Evolutionary conservation across 2,113 vertebrate species (phyloP).

Genomic region (Prietella phreatophila): DNA sequence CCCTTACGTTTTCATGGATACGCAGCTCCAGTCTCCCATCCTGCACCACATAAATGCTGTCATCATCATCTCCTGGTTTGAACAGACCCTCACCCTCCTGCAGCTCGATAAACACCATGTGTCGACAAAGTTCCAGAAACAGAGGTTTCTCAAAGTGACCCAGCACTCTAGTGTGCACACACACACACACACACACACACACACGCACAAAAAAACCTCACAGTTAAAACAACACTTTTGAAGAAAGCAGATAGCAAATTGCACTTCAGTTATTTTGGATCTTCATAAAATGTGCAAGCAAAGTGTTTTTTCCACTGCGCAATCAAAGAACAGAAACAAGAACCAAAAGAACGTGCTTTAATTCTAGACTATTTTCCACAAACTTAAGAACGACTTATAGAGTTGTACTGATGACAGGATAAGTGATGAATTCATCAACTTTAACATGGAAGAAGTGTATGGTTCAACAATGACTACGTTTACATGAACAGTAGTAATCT

Average conservation of each 20-base stretch:
- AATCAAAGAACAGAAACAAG: not conserved
- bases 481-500: no score
- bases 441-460: not conserved
- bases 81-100: constrained; percentile 90
- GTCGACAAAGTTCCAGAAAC: constrained; percentile 93
- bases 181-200: constrained; percentile 29
- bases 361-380: not conserved
- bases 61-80: constrained; percentile 83
- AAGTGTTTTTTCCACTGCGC: not conserved
- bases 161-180: constrained; percentile 78
- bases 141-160: constrained; percentile 98
- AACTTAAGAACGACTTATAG: not conserved
- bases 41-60: constrained; percentile 95
- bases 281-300: not conserved
- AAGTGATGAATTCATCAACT: not conserved
- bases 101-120: constrained; percentile 92
- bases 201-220: not conserved
- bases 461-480: not conserved
- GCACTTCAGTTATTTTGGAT: not conserved
- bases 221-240: not conserved
- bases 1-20: constrained; percentile 83
- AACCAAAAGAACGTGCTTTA: not conserved
- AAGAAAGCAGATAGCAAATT: constrained; percentile 1
- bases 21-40: constrained; percentile 90
- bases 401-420: not conserved